Base-by-base conservation (phyloP, 1,140 invertebrate genomes). In the Drosophila truncata region DNA sequence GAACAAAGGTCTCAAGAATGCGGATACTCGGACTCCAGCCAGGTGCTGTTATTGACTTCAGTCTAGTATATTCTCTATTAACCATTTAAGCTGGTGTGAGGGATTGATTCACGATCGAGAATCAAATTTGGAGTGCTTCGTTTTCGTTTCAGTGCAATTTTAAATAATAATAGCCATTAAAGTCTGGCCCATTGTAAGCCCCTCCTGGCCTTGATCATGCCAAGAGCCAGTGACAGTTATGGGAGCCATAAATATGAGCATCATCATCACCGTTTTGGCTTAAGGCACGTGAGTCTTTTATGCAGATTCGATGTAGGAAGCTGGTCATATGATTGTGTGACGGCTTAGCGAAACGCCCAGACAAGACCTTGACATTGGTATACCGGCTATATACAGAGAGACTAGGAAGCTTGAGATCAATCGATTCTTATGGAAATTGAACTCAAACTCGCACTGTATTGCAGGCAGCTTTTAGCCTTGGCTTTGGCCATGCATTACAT, bases 1-100 rank as follows among this genome's bases (percentile, higher is more conserved):
- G 46, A 72, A 73, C 70, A 73, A 73, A 60, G 55, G 33, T 50
- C 54, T 58, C 54, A 41, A 29, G 70, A 73, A 73, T 73, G 70
- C 70, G 70, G 70, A 73, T 73, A 41, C 29, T 67, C 31, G 13
- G 31, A 29, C 16, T n/a, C n/a, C 54, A 44, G 44, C 42, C 42
- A 23, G 33, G 64, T 65, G 63, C 47, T 69, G 63, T 27, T 69
- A 47, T 57, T 67, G 49, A 37, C 49, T 29, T n/a, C 62, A 35
- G 18, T 41, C 35, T 4, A 31, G 8, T n/a, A 11, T 29, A 49
- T n/a, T 31, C 41, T 37, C 35, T 71, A 31, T 47, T 49, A 25
- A 59, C 52, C 52, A 72, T 71, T 72, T 59, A 33, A 29, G 4
- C 18, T 31, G 61, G 39, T 61, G 18, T 62, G 63, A 41, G 37